These are phyloP conservation scores for Numenius arquata DNA, from an alignment of 2,113 vertebrate species.

Conservation along the genomic window DNA sequence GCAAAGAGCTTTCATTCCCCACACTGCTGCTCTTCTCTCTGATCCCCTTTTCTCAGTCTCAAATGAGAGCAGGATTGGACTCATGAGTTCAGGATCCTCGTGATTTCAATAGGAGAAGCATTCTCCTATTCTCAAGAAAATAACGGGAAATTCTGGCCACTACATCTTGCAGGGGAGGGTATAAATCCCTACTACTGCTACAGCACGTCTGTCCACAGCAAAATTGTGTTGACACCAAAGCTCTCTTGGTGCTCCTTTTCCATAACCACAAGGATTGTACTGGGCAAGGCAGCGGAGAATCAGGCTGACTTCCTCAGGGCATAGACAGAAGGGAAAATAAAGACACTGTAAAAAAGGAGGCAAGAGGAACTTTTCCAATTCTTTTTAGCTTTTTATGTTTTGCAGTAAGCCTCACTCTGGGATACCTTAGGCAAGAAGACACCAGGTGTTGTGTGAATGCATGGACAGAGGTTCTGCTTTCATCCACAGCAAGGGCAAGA, in stretches of 20 bases:
- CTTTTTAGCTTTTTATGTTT: not conserved
- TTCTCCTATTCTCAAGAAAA: not conserved
- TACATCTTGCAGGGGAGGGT: not conserved
- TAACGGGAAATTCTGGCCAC: not conserved
- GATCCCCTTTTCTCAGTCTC: not conserved
- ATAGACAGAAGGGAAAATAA: not conserved
- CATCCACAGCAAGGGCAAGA: not conserved
- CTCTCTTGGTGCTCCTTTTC: not conserved
- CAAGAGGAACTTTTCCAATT: not conserved
- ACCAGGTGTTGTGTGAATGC: not conserved
- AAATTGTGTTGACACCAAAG: not conserved
- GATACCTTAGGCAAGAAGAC: not conserved
- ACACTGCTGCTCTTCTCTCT: not conserved
- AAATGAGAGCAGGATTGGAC: not conserved
- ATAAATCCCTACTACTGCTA: not conserved
- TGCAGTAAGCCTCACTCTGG: not conserved
- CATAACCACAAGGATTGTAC: not conserved
- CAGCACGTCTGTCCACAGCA: not conserved
- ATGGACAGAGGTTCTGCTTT: not conserved
- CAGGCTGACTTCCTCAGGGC: not conserved
- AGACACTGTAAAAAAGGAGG: not conserved
- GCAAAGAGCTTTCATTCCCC: not conserved
- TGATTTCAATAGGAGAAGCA: not conserved
- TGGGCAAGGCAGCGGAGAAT: not conserved
- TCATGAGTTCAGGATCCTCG: not conserved